Conservation (phyloP, 2,113 vertebrate genomes). For the Marmota flaviventris region DNA sequence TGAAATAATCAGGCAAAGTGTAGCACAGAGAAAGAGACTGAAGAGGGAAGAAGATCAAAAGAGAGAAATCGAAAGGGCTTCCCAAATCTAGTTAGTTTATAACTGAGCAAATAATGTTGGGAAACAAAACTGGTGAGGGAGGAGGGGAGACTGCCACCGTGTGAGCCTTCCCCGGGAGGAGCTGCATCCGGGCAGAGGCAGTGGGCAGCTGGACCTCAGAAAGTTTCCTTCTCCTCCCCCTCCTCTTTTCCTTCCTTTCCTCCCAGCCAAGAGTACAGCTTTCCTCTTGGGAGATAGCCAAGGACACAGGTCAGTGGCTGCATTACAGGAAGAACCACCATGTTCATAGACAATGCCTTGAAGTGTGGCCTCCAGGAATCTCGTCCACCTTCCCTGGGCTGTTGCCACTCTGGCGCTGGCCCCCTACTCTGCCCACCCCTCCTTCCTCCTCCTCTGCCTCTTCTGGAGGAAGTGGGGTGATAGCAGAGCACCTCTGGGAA, state of each 20-base stretch:
- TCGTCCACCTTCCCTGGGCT: not conserved
- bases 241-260: not conserved
- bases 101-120: not conserved
- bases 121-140: not conserved
- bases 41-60: not conserved
- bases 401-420: not conserved
- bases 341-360: fast-evolving
- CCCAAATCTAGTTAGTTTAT: not conserved
- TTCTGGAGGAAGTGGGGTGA: not conserved
- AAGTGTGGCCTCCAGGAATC: not conserved
- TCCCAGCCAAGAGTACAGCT: not conserved
- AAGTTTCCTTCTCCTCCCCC: not conserved
- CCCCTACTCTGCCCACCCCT: not conserved
- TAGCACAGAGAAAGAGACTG: no score
- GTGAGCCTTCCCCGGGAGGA: not conserved
- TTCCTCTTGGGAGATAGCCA: not conserved
- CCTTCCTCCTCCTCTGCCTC: not conserved
- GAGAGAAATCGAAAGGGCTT: not conserved
- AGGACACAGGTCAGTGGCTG: not conserved
- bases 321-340: not conserved
- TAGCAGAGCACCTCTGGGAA: not conserved
- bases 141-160: not conserved
- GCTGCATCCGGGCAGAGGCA: no score
- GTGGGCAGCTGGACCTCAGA: not conserved
- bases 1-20: no score